Evolutionary conservation across 2,888 invertebrate species (phyloP), one percentile per base, ranked within the genome.

Genomic region (Meloe dianella): DNA sequence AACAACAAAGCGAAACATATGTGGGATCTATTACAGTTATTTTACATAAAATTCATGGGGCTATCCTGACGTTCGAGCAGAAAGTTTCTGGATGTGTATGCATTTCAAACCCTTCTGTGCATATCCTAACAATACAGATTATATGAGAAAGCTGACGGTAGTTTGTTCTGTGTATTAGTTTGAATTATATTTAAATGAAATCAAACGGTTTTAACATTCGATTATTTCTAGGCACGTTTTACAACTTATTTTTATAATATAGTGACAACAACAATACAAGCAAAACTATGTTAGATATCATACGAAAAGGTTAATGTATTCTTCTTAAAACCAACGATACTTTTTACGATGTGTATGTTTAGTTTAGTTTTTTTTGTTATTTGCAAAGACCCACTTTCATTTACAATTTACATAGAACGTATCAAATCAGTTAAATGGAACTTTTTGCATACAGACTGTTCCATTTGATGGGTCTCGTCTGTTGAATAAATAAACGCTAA

Each of bases 21-120:
- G n/a, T 69, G 69, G 68, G 69, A 67, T 71, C 68, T 68, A 68
- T 71, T 72, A 66, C 69, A 63, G 67, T 71, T 71, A 74, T 74
- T n/a, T 74, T 74, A 68, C 73, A 74, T 74, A 72, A 71, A 74
- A 74, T 74, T 74, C 70, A 68, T 63, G 73, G n/a, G n/a, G 73
- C 73, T 71, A 74, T 71, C 70, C 71, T 51, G 67, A 69, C 65
- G 67, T 71, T 64, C 62, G 65, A 65, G 65, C 63, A 63, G 38
- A 62, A 60, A 59, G 59, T 59, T 62, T 66, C 63, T 51, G 58
- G 60, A 63, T 65, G 60, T 57, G 41, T 17, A n/a, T 41, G 10
- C n/a, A 41, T 63, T 58, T 60, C 60, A 3, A 51, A 24, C 51
- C 51, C 12, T 51, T 24, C 12, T 10, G 10, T 10, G 10, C 24